These are phyloP conservation scores for Nebria salina DNA, from an alignment of 2,888 invertebrate genomes.

Conservation along the genomic window DNA sequence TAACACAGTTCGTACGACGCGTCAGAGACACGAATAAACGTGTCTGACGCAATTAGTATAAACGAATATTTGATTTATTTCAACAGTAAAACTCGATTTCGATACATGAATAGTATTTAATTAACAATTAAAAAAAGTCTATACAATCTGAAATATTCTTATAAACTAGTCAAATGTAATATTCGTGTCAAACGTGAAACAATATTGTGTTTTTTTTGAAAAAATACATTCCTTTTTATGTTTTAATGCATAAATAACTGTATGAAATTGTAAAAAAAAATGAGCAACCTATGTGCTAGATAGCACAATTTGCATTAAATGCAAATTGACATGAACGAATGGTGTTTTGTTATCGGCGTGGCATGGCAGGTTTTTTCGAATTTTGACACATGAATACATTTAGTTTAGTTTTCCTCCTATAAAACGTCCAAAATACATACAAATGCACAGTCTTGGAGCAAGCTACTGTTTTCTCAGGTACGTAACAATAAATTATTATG, in stretches of 20 bases:
- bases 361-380: not conserved
- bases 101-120: slow-evolving; percentile 42
- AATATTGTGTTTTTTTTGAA: slow-evolving; percentile 30
- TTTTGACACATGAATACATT: not conserved
- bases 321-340: slow-evolving; percentile 36
- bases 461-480: slow-evolving; percentile 42
- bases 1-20: not conserved
- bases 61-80: not conserved
- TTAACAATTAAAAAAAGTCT: slow-evolving; percentile 34
- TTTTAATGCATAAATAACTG: slow-evolving; percentile 24
- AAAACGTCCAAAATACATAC: slow-evolving; percentile 24
- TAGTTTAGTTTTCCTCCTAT: slow-evolving; percentile 34
- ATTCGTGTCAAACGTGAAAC: slow-evolving; percentile 12
- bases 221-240: slow-evolving; percentile 32
- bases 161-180: slow-evolving; percentile 28
- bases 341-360: slow-evolving; percentile 21
- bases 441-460: slow-evolving; percentile 39
- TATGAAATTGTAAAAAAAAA: slow-evolving; percentile 12
- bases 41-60: not conserved
- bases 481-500: slow-evolving; percentile 34
- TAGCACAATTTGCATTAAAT: not conserved
- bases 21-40: not conserved
- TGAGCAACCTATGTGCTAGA: slow-evolving; percentile 7
- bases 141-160: slow-evolving; percentile 35
- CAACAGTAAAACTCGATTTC: not conserved